Evolutionary conservation across 2,797 vertebrate species (phyloP), one percentile per base, ranked within the genome.

Genomic region (Centropyge bicolor): DNA sequence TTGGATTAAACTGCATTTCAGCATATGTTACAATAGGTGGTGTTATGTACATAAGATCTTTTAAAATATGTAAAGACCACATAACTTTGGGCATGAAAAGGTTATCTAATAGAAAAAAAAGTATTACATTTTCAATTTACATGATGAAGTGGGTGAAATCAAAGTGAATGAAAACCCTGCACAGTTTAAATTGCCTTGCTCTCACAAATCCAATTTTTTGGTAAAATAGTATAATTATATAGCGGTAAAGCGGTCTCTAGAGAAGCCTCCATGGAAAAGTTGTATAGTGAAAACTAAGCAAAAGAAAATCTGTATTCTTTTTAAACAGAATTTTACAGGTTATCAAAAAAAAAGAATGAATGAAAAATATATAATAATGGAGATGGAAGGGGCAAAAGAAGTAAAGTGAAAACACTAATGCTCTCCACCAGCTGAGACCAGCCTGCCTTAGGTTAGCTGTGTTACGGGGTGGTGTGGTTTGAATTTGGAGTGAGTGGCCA

Each of bases 41-140:
- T 8, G 8, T 54, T 38, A 64, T 10, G 8, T 31, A 0, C 31
- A 11, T 22, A 31, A 17, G 13, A 8, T 22, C 12, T 24, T 64
- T n/a, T 19, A 57, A 57, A 40, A 17, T 55, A 55, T 69, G n/a
- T 51, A 16, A 27, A 46, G 10, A 46, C 40, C 10, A n/a, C 5
- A 11, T 41, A 70, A 56, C 51, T 48, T 56, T 20, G 27, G 46
- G 12, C 20, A 76, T 10, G 16, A 31, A 49, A 24, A 22, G 35
- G 35, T 8, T 27, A 16, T 67, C 49, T 49, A 46, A 63, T 48
- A 65, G 27, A 78, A 65, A 66, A 14, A 31, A 66, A 59, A 46
- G 38, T 38, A 52, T 67, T 45, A n/a, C 17, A 48, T 67, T 55
- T 78, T 67, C 31, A 72, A 60, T 73, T 40, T 79, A 48, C 31